These are phyloP conservation scores for Chloromyia formosa DNA, from an alignment of 2,888 invertebrate species.

Conservation along the genomic window DNA sequence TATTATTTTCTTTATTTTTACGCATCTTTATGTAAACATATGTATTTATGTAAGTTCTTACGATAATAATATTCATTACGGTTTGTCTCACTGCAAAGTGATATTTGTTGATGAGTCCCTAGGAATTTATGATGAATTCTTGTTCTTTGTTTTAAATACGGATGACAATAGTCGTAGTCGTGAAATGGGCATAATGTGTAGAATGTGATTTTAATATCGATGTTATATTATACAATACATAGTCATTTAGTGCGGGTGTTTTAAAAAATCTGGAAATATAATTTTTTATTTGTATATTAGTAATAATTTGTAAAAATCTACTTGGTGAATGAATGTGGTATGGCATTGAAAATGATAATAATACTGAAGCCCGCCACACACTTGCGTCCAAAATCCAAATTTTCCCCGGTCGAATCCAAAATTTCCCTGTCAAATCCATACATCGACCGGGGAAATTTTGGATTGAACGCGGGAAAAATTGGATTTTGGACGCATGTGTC, in stretches of 20 bases:
- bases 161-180: background rate
- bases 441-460: too few species aligned
- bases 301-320: too few species aligned
- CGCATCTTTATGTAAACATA: slow-evolving; percentile 16
- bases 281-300: background rate
- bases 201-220: slow-evolving; percentile 31
- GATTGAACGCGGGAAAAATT: too few species aligned
- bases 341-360: too few species aligned
- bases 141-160: background rate
- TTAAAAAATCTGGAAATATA: slow-evolving; percentile 31
- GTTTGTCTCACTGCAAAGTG: background rate
- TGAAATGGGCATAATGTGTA: slow-evolving; percentile 24
- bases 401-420: too few species aligned
- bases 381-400: too few species aligned
- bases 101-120: background rate
- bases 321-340: too few species aligned
- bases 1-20: background rate
- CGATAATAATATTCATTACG: slow-evolving; percentile 6
- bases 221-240: slow-evolving; percentile 26
- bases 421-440: too few species aligned
- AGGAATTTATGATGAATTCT: background rate
- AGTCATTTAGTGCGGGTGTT: slow-evolving; percentile 20
- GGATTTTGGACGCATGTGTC: too few species aligned
- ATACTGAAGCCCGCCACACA: too few species aligned
- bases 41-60: background rate